Evolutionary conservation across 64 coral and sea anemone species (phyloP), one percentile per base, ranked within the genome.

Genomic region (Dendronephthya gigantea): DNA sequence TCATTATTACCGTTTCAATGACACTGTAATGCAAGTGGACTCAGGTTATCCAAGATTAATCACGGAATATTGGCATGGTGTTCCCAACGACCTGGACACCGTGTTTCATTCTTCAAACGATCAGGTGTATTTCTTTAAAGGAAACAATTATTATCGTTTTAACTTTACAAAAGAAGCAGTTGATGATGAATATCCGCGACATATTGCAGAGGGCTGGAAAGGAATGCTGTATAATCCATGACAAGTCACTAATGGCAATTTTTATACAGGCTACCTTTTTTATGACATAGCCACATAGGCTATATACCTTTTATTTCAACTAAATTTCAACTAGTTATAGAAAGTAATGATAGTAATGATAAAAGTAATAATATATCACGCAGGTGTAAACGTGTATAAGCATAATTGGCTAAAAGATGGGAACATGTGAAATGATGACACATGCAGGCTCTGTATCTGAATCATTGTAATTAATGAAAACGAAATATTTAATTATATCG

Each of bases 41-140:
- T 35, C 32, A 79, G 28, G 72, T 79, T 79, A 79, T 33, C 72
- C 72, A 79, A 79, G 30, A 79, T 35, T 39, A 16, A 79, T 79
- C 30, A 37, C 9, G 30, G 31, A 19, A 79, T 79, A 37, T 35
- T 79, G 72, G 72, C 19, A 79, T 35, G 72, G 72, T 35, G 72
- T 79, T 33, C 72, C 72, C 22, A 35, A 79, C 36, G 36, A 79
- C 32, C 31, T 79, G 31, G 72, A 79, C 30, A 33, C 72, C 72
- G 72, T 79, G 36, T 19, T 33, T 79, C 31, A 39, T 9, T 33
- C 2, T 10, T 79, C 72, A 9, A 29, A 79, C 30, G 32, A 8
- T 79, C 72, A 79, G 15, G 17, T 33, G 9, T 79, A 79, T 79
- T 79, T 79, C 32, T 79, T 79, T 79, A 79, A 79, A 79, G 72